Conservation (phyloP, 2,888 invertebrate genomes). For the Nowickia ferox region DNA sequence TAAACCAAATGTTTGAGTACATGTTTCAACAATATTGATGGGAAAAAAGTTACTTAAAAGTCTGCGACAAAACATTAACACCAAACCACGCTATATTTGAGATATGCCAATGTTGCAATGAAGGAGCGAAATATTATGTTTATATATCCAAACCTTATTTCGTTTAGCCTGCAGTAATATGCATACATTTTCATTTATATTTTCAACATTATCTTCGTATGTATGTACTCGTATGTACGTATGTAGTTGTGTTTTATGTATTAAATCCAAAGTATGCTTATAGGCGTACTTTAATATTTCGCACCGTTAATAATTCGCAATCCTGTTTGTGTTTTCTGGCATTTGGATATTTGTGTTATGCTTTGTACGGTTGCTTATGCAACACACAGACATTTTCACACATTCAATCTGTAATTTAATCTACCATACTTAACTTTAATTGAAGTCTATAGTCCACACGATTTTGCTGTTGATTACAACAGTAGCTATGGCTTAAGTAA, state of each 20-base stretch:
- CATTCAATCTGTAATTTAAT: conserved; percentile 34
- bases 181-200: conserved; percentile 41
- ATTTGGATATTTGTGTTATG: neutral
- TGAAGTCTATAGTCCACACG: conserved; percentile 50
- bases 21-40: too few species aligned
- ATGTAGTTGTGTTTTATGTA: conserved; percentile 9
- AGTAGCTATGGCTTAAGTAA: conserved; percentile 24
- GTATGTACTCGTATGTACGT: neutral
- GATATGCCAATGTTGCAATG: neutral
- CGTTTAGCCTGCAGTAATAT: conserved; percentile 50
- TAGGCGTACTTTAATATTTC: conserved; percentile 26
- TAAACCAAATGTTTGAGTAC: too few species aligned
- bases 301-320: conserved; percentile 45
- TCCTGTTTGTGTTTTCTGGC: neutral
- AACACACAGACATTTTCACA: conserved; percentile 17
- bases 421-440: conserved; percentile 60
- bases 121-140: conserved; percentile 24
- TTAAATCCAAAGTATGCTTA: neutral
- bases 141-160: conserved; percentile 2
- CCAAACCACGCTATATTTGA: neutral
- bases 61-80: too few species aligned
- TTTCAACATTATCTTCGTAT: conserved; percentile 18
- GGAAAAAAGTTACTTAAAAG: too few species aligned
- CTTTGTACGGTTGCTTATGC: neutral
- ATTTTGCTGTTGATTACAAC: conserved; percentile 52